Evolutionary conservation across 2,888 invertebrate genomes (phyloP).

Genomic region (Mythimna pallens): DNA sequence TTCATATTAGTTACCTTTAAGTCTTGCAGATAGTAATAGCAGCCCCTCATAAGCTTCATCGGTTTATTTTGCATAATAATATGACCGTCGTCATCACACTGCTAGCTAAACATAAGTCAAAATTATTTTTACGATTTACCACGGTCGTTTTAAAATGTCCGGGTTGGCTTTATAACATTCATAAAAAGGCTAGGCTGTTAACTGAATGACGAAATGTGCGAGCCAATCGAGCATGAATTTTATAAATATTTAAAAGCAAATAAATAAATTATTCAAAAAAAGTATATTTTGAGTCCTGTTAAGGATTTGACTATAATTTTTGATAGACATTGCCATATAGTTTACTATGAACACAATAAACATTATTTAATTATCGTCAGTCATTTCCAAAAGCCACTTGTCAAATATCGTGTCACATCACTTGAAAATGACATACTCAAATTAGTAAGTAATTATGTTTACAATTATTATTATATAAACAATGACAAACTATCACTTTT

Average conservation of each 20-base stretch:
- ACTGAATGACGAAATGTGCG: no score
- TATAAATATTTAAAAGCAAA: background rate
- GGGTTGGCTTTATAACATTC: no score
- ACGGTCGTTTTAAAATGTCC: no score
- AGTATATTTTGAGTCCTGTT: background rate
- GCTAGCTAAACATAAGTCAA: no score
- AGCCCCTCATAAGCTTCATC: no score
- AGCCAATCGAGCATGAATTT: background rate
- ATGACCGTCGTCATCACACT: no score
- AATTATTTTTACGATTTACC: no score
- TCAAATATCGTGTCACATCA: slow-evolving; percentile 9
- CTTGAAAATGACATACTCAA: slow-evolving; percentile 22
- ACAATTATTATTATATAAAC: slow-evolving; percentile 36
- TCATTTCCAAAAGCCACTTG: slow-evolving; percentile 18
- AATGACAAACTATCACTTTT: slow-evolving; percentile 43
- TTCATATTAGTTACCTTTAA: no score
- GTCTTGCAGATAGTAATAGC: no score
- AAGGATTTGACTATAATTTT: background rate
- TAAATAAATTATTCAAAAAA: no score
- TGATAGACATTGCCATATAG: background rate
- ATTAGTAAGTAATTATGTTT: slow-evolving; percentile 36
- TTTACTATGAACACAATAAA: slow-evolving; percentile 2
- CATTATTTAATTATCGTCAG: slow-evolving; percentile 15
- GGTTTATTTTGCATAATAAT: no score
- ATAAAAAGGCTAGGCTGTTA: no score